Conservation (phyloP, 2,888 invertebrate genomes). For the Ommatoiulus sabulosus region DNA sequence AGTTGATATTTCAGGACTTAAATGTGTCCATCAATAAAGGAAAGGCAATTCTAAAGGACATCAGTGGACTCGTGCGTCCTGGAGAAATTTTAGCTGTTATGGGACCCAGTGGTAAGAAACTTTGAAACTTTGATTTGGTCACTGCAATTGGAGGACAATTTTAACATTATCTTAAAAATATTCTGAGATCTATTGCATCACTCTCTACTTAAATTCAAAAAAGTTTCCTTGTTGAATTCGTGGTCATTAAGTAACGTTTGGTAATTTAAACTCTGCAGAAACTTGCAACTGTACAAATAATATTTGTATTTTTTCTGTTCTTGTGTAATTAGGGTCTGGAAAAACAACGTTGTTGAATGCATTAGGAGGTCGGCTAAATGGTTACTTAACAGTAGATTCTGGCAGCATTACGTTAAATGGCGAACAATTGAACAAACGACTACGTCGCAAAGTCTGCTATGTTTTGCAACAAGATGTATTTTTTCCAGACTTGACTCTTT, state of each 20-base stretch:
- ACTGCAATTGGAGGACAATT: neutral
- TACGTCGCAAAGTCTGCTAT: conserved; percentile 82
- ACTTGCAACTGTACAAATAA: no score
- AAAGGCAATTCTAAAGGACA: conserved; percentile 76
- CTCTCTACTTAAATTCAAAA: no score
- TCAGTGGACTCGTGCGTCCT: conserved; percentile 80
- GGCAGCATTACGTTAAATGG: conserved; percentile 78
- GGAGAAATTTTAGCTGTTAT: conserved; percentile 84
- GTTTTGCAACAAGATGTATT: conserved; percentile 86
- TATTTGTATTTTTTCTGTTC: neutral
- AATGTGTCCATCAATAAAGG: conserved; percentile 68
- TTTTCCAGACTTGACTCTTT: conserved; percentile 81
- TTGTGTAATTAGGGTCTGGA: conserved; percentile 72
- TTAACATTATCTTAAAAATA: no score
- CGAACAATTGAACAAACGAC: conserved; percentile 75
- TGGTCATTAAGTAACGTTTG: no score
- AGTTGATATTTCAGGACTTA: conserved; percentile 63
- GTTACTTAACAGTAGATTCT: conserved; percentile 69
- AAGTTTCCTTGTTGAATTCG: no score
- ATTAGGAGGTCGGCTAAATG: conserved; percentile 77
- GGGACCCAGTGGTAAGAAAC: conserved; percentile 79
- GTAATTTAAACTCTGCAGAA: no score
- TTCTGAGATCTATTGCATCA: no score
- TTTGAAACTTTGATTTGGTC: neutral
- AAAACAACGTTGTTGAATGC: conserved; percentile 84